These are phyloP conservation scores for Todus mexicanus DNA, from an alignment of 2,797 vertebrate genomes.

Conservation along the genomic window DNA sequence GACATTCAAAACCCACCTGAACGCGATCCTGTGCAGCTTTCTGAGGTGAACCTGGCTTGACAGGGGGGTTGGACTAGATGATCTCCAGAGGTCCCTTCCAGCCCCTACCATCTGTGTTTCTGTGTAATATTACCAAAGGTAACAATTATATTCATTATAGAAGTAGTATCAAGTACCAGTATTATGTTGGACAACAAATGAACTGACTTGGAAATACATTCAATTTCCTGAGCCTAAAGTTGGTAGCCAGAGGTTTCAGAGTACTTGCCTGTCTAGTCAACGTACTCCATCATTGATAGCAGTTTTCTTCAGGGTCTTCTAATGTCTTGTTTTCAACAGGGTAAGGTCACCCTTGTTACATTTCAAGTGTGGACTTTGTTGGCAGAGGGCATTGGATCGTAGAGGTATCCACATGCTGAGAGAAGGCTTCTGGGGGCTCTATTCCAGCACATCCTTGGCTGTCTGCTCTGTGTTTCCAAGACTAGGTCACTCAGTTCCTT, in stretches of 20 bases:
- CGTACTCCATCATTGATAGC: not conserved
- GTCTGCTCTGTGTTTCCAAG: not conserved
- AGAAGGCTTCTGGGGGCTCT: not conserved
- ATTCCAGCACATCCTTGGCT: not conserved
- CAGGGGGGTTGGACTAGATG: too few relatives aligned
- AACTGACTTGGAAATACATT: fast-evolving
- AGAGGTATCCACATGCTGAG: not conserved
- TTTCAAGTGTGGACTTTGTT: not conserved
- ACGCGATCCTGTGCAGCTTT: too few relatives aligned
- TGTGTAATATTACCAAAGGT: not conserved
- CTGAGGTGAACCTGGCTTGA: too few relatives aligned
- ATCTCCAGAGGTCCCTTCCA: too few relatives aligned
- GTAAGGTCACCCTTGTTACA: not conserved
- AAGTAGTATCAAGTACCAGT: not conserved
- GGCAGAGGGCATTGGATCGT: not conserved
- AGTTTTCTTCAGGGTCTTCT: not conserved
- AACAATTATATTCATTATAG: not conserved
- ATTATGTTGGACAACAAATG: not conserved
- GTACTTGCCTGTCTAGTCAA: not conserved
- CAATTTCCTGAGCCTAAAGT: not conserved
- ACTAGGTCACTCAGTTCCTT: not conserved
- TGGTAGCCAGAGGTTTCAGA: not conserved
- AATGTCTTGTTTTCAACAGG: not conserved
- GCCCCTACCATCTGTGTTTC: too few relatives aligned
- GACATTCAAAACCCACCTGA: too few relatives aligned